phyloP scores from a whole-genome alignment of 2,888 invertebrate species.

The Machimus rusticus region DNA sequence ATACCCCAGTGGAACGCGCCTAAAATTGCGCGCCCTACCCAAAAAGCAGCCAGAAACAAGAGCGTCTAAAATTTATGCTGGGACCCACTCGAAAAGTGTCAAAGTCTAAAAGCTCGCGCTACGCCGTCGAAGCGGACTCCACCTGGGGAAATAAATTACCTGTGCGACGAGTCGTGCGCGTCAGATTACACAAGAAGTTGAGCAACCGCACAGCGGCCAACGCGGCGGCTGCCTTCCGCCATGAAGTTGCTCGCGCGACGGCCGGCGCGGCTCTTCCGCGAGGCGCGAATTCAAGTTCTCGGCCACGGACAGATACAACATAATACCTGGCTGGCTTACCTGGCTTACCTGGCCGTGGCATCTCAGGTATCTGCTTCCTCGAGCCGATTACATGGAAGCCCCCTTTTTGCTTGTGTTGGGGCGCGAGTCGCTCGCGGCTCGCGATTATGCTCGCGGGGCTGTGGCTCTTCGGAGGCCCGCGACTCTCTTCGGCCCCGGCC shows the following conservation, averaged over 20 bases:
- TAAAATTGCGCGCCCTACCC: not conserved
- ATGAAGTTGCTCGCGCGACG: not conserved
- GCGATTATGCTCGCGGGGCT: not conserved
- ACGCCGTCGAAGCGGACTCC: not conserved
- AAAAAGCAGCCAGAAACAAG: not conserved
- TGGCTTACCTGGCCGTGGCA: conserved; percentile 19
- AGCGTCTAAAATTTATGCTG: not conserved
- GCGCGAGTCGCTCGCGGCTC: not conserved
- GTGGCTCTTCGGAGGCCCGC: not conserved
- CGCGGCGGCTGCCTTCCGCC: conserved; percentile 15
- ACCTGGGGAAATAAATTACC: conserved; percentile 32
- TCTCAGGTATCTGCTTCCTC: conserved; percentile 39
- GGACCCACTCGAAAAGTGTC: not conserved
- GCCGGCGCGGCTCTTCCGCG: conserved; percentile 22
- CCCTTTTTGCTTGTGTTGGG: not conserved
- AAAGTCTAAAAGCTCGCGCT: not conserved
- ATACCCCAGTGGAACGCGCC: not conserved
- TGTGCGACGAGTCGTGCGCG: conserved; percentile 27
- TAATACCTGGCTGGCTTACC: conserved; percentile 32
- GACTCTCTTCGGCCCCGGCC: not conserved
- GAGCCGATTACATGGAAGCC: not conserved
- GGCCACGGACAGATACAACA: conserved; percentile 38
- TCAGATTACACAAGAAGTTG: conserved; percentile 40
- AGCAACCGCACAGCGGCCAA: conserved; percentile 1
- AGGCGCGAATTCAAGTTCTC: conserved; percentile 39